Evolutionary conservation across 2,797 vertebrate genomes (phyloP), one percentile per base, ranked within the genome.

Genomic region (Nyctalus aviator): DNA sequence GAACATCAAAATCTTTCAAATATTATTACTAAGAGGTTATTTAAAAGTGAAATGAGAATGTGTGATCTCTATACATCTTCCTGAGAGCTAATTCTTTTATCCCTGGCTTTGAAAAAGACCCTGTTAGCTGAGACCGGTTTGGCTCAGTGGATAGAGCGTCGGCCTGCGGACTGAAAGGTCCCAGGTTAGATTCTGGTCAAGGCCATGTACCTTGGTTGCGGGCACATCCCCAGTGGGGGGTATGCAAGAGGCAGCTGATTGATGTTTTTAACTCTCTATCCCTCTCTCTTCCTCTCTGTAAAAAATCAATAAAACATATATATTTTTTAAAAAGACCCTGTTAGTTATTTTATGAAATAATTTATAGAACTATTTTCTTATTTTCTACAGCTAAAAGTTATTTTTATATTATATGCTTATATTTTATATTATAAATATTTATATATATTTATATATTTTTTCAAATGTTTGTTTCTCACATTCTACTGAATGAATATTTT

Each of bases 1-100:
- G 7, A 83, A 18, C 21, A 88, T 93, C 85, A 96, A 69, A 50
- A 66, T 23, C 25, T 75, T 93, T 90, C 25, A 95, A 77, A 77
- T 69, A 59, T 25, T 73, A 79, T 15, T 81, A 64, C 55, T 62
- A 84, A 79, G 85, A 89, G 5, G 11, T 66, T 84, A 35, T 87
- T 81, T 81, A 69, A 86, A 77, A 85, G 13, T 46, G 30, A 14
- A 27, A 90, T 77, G 21, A 92, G 5, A 75, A 88, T 59, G 76
- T 66, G 30, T 66, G 41, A 48, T 83, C 20, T 32, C 41, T 83
- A 66, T 9, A 66, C 20, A 32, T 32, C 55, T 44, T 62, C 3
- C n/a, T 66, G 20, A 64, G 41, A 64, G 30, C 46, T 82, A 62
- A 64, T 64, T 66, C 59, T 66, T 83, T 83, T 83, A 66, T 48